phyloP scores from a whole-genome alignment of 2,888 invertebrate genomes.

The Bombylius major region DNA sequence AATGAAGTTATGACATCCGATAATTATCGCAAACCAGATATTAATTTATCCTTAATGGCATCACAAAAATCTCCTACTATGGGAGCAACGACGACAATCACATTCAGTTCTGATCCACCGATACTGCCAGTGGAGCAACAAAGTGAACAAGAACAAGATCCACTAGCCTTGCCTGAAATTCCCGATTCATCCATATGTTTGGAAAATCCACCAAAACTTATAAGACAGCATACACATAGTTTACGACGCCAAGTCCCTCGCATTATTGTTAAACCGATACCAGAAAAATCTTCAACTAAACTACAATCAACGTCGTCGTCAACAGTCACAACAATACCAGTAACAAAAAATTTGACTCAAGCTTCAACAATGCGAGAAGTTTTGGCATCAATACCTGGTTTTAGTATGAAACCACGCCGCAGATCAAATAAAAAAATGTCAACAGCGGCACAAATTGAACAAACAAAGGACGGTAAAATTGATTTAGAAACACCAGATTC shows the following conservation, averaged over 20 bases:
- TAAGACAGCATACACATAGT: slow-evolving; percentile 57
- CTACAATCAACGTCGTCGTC: slow-evolving; percentile 9
- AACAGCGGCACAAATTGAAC: slow-evolving; percentile 83
- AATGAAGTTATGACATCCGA: slow-evolving; percentile 7
- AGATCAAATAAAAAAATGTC: slow-evolving; percentile 69
- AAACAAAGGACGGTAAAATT: slow-evolving; percentile 85
- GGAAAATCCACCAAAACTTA: slow-evolving; percentile 7
- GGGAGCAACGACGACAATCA: slow-evolving; percentile 2
- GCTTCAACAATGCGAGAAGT: slow-evolving; percentile 83
- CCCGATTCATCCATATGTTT: slow-evolving; percentile 3
- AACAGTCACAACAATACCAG: slow-evolving; percentile 22
- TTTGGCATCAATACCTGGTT: slow-evolving; percentile 79
- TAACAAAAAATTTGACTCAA: slow-evolving; percentile 16
- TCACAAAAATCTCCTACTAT: background rate
- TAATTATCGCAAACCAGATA: slow-evolving; percentile 5
- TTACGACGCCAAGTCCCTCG: slow-evolving; percentile 54
- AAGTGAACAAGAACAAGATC: slow-evolving; percentile 28
- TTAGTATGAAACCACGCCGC: slow-evolving; percentile 63
- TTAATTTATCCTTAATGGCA: background rate
- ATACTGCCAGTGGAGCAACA: slow-evolving; percentile 13
- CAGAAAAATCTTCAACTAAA: slow-evolving; percentile 29
- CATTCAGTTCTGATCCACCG: slow-evolving; percentile 13
- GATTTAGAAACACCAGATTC: slow-evolving; percentile 94
- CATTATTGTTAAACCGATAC: slow-evolving; percentile 70
- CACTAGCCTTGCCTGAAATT: slow-evolving; percentile 26